phyloP scores from a whole-genome alignment of 1,140 invertebrate genomes.

The Eumeta japonica region DNA sequence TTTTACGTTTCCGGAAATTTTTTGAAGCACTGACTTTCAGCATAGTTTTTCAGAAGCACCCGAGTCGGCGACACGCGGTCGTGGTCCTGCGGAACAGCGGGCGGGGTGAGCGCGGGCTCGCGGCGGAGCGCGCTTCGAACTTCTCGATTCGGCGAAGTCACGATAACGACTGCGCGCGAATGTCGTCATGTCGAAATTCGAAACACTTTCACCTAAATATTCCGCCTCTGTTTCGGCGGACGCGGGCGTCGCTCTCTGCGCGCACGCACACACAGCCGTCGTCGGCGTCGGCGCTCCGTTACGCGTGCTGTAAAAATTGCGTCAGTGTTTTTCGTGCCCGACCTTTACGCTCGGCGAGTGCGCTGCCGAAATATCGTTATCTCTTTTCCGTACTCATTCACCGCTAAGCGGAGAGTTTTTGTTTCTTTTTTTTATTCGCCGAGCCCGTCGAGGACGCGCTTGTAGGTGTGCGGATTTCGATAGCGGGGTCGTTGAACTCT shows the following conservation, averaged over 20 bases:
- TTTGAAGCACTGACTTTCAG: slow-evolving; percentile 44
- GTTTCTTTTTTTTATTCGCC: slow-evolving; percentile 51
- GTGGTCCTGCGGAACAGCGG: slow-evolving; percentile 40
- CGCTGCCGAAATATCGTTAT: slow-evolving; percentile 52
- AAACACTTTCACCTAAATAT: slow-evolving; percentile 59
- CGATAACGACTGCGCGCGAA: slow-evolving; percentile 57
- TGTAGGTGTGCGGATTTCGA: slow-evolving; percentile 56
- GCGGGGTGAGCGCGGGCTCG: slow-evolving; percentile 21
- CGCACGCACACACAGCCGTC: slow-evolving; percentile 47
- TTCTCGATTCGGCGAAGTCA: slow-evolving; percentile 55
- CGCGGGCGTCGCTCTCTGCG: slow-evolving; percentile 54
- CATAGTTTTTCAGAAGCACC: slow-evolving; percentile 45
- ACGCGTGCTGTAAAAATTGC: slow-evolving; percentile 56
- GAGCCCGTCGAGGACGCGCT: slow-evolving; percentile 35
- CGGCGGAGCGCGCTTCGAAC: slow-evolving; percentile 37
- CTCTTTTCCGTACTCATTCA: slow-evolving; percentile 49
- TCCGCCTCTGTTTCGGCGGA: slow-evolving; percentile 53
- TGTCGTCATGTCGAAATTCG: slow-evolving; percentile 57
- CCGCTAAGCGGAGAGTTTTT: slow-evolving; percentile 38
- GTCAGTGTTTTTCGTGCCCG: slow-evolving; percentile 54
- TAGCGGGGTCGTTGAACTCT: slow-evolving; percentile 49
- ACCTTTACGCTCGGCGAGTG: slow-evolving; percentile 40
- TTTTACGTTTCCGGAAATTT: slow-evolving; percentile 48
- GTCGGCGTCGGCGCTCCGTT: slow-evolving; percentile 39
- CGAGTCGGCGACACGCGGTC: slow-evolving; percentile 31